phyloP scores from a whole-genome alignment of 2,888 invertebrate species.

The Odontocerum albicorne region DNA sequence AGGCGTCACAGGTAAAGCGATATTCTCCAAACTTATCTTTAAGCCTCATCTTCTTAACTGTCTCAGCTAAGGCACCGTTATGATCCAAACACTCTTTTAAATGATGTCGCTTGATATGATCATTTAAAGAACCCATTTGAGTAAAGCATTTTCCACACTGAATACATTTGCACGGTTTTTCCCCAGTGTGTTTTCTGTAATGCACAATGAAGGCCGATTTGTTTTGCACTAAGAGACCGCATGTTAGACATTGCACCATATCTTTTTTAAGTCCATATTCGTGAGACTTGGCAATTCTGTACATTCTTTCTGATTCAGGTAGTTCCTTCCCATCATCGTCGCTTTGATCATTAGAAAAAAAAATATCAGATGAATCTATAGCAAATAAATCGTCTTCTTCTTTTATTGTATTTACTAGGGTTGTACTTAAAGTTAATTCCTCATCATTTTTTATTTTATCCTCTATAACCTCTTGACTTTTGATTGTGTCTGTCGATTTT shows the following conservation, averaged over 20 bases:
- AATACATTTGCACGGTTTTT: slow-evolving; percentile 21
- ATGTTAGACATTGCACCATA: slow-evolving; percentile 19
- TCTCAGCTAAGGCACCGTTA: slow-evolving; percentile 1
- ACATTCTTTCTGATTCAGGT: not conserved
- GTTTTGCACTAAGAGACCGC: slow-evolving; percentile 18
- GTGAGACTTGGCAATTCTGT: slow-evolving; percentile 2
- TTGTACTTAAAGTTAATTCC: slow-evolving; percentile 10
- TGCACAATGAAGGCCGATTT: slow-evolving; percentile 26
- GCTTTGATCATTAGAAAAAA: not conserved
- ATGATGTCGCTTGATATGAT: slow-evolving; percentile 24
- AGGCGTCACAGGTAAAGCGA: slow-evolving; percentile 44
- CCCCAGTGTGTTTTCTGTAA: slow-evolving; percentile 28
- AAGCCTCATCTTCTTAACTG: slow-evolving; percentile 13
- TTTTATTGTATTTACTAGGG: slow-evolving; percentile 4
- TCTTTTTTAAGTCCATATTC: slow-evolving; percentile 16
- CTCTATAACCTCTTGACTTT: not conserved
- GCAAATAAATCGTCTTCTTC: slow-evolving; percentile 1
- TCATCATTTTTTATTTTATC: slow-evolving; percentile 20
- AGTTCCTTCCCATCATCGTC: not conserved
- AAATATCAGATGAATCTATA: slow-evolving; percentile 9
- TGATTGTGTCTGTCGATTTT: slow-evolving; percentile 8
- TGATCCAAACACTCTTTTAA: not conserved
- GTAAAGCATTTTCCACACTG: slow-evolving; percentile 24
- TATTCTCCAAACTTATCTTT: slow-evolving; percentile 7
- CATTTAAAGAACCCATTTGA: slow-evolving; percentile 18